A percentile compares a stretch with the other conserved stretches of the same genome.
These are phyloP conservation scores for Xenops minutus DNA, from an alignment of 2,797 vertebrate genomes.

Conservation along the genomic window DNA sequence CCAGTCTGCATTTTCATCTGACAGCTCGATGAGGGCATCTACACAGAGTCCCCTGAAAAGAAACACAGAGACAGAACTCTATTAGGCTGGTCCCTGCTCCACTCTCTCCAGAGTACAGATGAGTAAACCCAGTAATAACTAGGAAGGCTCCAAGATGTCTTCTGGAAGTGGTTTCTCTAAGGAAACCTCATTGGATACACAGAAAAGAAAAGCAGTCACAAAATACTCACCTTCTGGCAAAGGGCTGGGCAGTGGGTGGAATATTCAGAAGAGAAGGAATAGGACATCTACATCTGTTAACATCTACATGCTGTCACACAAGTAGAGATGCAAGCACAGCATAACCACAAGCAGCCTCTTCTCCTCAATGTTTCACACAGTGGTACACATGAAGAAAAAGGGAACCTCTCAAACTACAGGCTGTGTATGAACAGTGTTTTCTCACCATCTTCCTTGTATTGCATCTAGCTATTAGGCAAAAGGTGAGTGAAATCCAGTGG, in stretches of 20 bases:
- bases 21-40: slow-evolving; percentile 96
- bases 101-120: neutral
- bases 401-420: neutral
- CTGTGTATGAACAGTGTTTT: neutral
- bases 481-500: neutral
- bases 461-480: neutral
- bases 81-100: neutral
- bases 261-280: neutral
- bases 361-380: neutral
- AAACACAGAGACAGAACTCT: slow-evolving; percentile 11
- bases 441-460: neutral
- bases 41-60: slow-evolving; percentile 91
- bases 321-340: neutral
- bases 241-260: neutral
- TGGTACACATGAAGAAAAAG: neutral
- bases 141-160: neutral
- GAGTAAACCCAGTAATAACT: neutral
- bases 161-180: neutral
- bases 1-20: slow-evolving; percentile 99
- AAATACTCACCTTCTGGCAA: neutral
- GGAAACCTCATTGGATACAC: neutral
- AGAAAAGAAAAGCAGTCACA: neutral
- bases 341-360: neutral
- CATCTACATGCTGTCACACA: neutral
- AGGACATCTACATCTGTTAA: neutral